Base-by-base conservation (phyloP, 2,888 invertebrate genomes). In the Folsomia candida region DNA sequence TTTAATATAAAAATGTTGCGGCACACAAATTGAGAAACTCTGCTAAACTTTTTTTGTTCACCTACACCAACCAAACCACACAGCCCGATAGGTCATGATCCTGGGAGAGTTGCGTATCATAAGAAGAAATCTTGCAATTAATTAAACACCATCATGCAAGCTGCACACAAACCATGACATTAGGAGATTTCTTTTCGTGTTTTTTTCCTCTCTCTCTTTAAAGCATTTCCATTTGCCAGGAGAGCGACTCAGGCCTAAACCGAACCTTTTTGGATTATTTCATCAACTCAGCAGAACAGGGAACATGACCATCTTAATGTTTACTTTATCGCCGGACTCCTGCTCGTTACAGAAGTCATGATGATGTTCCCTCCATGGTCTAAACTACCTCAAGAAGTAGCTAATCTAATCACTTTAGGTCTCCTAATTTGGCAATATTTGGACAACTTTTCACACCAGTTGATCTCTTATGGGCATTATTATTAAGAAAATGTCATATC, bases 401-500 rank as follows among this genome's bases (percentile, higher is more conserved):
- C 54, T 54, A 54, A 54, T 54, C 54, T 54, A 54, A 54, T 54
- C 54, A 54, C 18, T 22, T 20, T 4, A 54, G n/a, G n/a, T 20
- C n/a, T 20, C 54, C 20, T 54, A 14, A 54, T 54, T 14, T 54
- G 54, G 54, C 6, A 54, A 22, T 54, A 59, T 59, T 11, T 59
- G 59, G 59, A 9, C 59, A 59, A 25, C 24, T 59, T 59, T 59
- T 59, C 59, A 59, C 59, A 59, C 57, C n/a, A 57, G 22, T 20
- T 57, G 9, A 57, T 11, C 22, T 11, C 24, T 59, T 59, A 59
- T 59, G 59, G 59, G 14, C 59, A 59, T 59, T 25, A 59, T 59
- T 26, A 59, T n/a, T 59, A 11, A n/a, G 18, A n/a, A n/a, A 11
- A 57, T 57, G 11, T n/a, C 57, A 6, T 57, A 57, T 22, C 20